Evolutionary conservation across 1,140 invertebrate species (phyloP).

Genomic region (Anoplophora glabripennis): DNA sequence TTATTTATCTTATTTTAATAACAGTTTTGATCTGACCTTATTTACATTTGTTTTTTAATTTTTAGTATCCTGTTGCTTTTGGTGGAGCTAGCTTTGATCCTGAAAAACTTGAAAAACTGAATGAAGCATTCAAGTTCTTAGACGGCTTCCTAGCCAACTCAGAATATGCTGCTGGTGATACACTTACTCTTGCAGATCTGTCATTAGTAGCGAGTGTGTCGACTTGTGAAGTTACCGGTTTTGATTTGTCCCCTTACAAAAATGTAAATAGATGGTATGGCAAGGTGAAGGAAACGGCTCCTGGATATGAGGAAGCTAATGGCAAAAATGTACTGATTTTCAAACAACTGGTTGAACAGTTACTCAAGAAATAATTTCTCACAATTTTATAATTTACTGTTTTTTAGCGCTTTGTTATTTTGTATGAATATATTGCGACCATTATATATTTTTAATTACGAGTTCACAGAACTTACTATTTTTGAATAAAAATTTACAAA

Average conservation of each 20-base stretch:
- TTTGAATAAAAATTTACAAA: too few relatives aligned
- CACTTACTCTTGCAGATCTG: slow-evolving; percentile 72
- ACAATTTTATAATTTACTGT: too few relatives aligned
- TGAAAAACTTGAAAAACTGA: slow-evolving; percentile 62
- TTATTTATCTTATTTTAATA: not conserved
- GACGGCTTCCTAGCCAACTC: slow-evolving; percentile 65
- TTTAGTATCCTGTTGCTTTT: slow-evolving; percentile 68
- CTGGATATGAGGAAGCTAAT: slow-evolving; percentile 72
- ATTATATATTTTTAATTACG: too few relatives aligned
- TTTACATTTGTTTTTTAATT: not conserved
- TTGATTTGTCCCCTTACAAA: slow-evolving; percentile 64
- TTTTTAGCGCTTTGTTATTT: too few relatives aligned
- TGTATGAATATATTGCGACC: too few relatives aligned
- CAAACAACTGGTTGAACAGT: slow-evolving; percentile 43
- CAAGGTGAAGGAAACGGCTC: slow-evolving; percentile 63
- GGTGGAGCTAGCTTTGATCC: slow-evolving; percentile 61
- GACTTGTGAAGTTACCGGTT: slow-evolving; percentile 63
- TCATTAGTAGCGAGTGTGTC: slow-evolving; percentile 60
- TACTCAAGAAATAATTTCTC: slow-evolving; percentile 31
- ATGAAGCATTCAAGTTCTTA: slow-evolving; percentile 62
- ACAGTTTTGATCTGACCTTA: not conserved
- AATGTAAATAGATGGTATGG: slow-evolving; percentile 69
- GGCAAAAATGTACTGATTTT: slow-evolving; percentile 50
- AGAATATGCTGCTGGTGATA: slow-evolving; percentile 64
- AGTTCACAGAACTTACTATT: too few relatives aligned